phyloP scores from a whole-genome alignment of 2,113 vertebrate genomes.

The Notechis scutatus region DNA sequence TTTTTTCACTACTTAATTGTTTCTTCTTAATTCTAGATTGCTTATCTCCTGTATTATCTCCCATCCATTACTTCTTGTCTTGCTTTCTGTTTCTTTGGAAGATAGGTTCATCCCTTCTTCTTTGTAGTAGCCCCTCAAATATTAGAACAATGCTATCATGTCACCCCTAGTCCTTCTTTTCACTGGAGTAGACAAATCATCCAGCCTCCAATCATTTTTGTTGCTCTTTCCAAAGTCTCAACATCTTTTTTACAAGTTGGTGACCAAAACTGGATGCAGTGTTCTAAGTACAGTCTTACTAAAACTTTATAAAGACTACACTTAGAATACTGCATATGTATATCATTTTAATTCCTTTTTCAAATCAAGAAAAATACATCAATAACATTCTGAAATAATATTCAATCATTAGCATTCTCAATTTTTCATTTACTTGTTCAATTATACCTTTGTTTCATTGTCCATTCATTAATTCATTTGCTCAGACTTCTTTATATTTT shows the following conservation, averaged over 20 bases:
- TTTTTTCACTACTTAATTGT: background rate
- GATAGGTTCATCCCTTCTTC: background rate
- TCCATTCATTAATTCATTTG: background rate
- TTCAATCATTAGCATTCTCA: background rate
- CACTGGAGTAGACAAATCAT: background rate
- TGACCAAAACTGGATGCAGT: background rate
- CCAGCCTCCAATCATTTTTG: background rate
- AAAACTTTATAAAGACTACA: background rate
- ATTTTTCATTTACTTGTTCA: conserved; percentile 18
- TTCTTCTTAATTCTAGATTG: background rate
- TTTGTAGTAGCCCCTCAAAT: background rate
- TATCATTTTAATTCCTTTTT: background rate
- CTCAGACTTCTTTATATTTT: background rate
- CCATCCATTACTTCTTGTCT: background rate
- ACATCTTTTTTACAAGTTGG: background rate
- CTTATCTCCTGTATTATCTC: background rate
- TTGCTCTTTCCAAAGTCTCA: background rate
- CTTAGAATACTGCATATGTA: background rate
- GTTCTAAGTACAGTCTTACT: background rate
- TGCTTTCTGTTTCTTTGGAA: background rate
- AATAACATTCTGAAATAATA: background rate
- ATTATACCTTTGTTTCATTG: background rate
- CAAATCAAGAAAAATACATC: background rate
- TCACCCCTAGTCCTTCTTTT: background rate
- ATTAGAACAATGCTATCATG: background rate